Conservation (phyloP, 2,797 vertebrate genomes). For the Rhynchonycteris naso region DNA sequence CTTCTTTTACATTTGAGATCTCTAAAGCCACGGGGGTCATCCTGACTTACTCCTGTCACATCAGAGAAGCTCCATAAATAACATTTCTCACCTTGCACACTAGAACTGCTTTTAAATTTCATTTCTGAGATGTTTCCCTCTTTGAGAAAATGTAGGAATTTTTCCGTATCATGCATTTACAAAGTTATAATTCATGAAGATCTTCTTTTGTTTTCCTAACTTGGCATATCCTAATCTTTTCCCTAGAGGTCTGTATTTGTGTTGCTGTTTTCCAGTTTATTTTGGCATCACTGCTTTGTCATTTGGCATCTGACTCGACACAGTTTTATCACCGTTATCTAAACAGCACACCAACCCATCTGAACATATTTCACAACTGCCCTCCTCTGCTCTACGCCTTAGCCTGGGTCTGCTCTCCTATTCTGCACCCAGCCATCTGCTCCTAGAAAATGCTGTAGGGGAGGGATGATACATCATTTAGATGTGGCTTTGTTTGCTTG, state of each 20-base stretch:
- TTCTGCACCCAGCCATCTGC: not conserved
- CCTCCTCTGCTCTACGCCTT: not conserved
- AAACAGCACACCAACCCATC: not conserved
- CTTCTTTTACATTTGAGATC: not conserved
- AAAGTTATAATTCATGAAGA: not conserved
- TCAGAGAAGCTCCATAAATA: not conserved
- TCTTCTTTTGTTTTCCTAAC: not conserved
- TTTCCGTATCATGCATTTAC: not conserved
- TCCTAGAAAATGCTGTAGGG: not conserved
- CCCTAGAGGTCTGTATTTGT: not conserved
- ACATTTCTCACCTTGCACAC: not conserved
- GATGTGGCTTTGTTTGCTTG: not conserved
- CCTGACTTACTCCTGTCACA: not conserved
- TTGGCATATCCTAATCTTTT: not conserved
- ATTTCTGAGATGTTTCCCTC: not conserved
- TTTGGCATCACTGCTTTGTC: not conserved
- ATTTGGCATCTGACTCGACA: not conserved
- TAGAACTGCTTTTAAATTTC: not conserved
- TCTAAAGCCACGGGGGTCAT: not conserved
- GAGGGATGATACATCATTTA: accelerated
- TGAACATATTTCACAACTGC: not conserved
- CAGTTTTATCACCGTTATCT: not conserved
- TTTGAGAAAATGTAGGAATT: not conserved
- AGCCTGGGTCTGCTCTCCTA: not conserved
- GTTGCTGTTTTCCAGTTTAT: not conserved